Evolutionary conservation across 1,140 invertebrate species (phyloP), one percentile per base, ranked within the genome.

Genomic region (Drosophila hydei): DNA sequence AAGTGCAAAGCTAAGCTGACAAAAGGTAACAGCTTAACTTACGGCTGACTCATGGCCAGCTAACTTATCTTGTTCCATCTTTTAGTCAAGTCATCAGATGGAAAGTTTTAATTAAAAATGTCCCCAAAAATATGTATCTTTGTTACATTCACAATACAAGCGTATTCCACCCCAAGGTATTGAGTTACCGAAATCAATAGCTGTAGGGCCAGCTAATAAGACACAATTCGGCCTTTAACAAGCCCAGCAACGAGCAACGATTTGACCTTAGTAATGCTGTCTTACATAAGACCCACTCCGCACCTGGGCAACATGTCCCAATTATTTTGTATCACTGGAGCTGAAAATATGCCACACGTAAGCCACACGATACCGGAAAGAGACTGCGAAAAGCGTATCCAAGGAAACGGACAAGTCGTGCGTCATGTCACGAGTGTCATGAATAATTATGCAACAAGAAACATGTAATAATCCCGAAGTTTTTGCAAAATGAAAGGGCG

Each of bases 251-350:
- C 18, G 18, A 43, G 12, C 30, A 62, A 2, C 3, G 30, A 42
- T 38, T 69, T 76, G 74, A 76, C 74, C 69, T 61, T 11, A 63
- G 54, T 33, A 19, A 40, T 54, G 40, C n/a, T 65, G 40, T 25
- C n/a, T n/a, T n/a, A n/a, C n/a, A 55, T 63, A 54, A 43, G 30
- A 38, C 23, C 25, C 27, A 8, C 25, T 30, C 12, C 27, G 16
- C 55, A 62, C 71, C 63, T 73, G 65, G 51, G 16, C 27, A 36
- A 75, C 72, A 55, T 77, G 55, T 61, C 72, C 74, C 76, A 77
- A 79, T 79, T 79, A 79, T 79, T 73, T 64, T 76, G 73, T 74
- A 76, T 76, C 76, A 76, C 40, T 76, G 70, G 40, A 76, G 76
- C 74, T 73, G 76, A 79, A 79, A 78, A 72, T 75, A 63, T 47